Evolutionary conservation across 1,140 invertebrate species (phyloP).

Genomic region (Drosophila funebris): DNA sequence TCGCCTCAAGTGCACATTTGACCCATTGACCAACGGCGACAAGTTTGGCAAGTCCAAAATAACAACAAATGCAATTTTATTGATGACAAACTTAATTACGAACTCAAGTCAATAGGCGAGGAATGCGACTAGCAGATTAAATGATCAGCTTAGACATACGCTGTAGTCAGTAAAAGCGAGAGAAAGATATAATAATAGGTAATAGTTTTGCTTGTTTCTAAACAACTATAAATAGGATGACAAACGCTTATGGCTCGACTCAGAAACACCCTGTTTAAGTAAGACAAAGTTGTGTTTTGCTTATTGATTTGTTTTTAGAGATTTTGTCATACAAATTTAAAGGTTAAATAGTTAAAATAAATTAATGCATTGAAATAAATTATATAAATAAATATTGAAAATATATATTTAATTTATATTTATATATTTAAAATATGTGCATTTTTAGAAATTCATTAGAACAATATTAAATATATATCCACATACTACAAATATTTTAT

Average conservation of each 20-base stretch:
- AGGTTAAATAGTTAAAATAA: no score
- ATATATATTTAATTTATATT: no score
- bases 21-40: slow-evolving; percentile 61
- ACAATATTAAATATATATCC: no score
- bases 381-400: no score
- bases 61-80: slow-evolving; percentile 60
- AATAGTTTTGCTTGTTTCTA: no score
- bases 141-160: neutral
- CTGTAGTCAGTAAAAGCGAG: neutral
- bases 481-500: no score
- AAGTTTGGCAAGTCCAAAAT: slow-evolving; percentile 57
- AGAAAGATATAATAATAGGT: neutral
- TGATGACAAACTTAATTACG: slow-evolving; percentile 58
- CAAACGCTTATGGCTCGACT: neutral
- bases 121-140: neutral
- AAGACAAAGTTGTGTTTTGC: neutral
- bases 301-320: neutral
- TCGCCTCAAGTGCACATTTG: slow-evolving; percentile 46
- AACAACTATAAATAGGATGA: neutral
- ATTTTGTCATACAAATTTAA: no score
- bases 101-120: slow-evolving; percentile 14
- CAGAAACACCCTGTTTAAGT: neutral
- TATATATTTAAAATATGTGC: no score
- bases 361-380: no score
- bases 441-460: no score